These are phyloP conservation scores for Mormyrus iriodes DNA, from an alignment of 2,113 vertebrate species.

Conservation along the genomic window DNA sequence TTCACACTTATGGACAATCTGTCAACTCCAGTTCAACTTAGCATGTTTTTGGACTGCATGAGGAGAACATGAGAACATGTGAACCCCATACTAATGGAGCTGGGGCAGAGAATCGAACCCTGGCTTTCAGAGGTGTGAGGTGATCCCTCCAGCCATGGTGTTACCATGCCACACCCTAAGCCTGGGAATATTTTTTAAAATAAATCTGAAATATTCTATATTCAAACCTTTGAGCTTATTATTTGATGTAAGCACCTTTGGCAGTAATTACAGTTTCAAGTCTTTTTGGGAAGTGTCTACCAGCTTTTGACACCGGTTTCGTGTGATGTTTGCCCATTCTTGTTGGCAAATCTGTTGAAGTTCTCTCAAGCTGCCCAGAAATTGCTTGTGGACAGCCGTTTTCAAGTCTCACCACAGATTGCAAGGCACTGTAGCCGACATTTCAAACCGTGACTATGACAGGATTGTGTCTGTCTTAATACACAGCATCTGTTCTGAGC, in stretches of 20 bases:
- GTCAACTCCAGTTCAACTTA: neutral
- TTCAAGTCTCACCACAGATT: constrained; percentile 1
- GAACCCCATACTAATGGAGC: neutral
- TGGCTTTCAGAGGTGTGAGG: neutral
- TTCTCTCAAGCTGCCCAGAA: neutral
- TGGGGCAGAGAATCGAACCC: neutral
- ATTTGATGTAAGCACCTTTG: neutral
- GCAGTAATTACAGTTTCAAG: neutral
- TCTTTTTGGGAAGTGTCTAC: neutral
- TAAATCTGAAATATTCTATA: neutral
- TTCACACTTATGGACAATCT: neutral
- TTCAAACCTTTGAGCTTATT: neutral
- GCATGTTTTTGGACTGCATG: neutral
- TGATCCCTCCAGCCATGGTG: neutral
- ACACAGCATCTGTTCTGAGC: neutral
- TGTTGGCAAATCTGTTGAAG: neutral
- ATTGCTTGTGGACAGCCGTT: neutral
- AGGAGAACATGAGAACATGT: neutral
- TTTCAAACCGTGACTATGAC: neutral
- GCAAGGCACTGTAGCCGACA: neutral
- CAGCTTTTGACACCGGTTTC: neutral
- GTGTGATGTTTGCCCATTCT: neutral
- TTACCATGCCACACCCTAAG: neutral
- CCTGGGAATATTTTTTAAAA: neutral
- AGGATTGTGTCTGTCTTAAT: neutral